Conservation (phyloP, 2,797 vertebrate species). For the Rhinophrynus dorsalis region DNA sequence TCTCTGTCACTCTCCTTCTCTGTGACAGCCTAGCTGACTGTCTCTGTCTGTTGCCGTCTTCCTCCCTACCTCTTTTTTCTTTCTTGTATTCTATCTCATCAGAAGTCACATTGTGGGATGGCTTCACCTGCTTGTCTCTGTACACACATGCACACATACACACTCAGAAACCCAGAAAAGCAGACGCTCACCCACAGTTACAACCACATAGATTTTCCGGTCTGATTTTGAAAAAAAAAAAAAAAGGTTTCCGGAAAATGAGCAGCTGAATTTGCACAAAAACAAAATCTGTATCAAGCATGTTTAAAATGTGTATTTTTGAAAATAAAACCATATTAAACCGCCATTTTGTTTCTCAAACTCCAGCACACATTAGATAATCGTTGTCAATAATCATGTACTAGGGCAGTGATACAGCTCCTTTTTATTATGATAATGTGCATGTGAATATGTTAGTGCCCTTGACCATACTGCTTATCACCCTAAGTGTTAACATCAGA, state of each 20-base stretch:
- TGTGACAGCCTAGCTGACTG: too few relatives aligned
- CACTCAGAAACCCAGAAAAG: neutral
- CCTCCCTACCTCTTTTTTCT: neutral
- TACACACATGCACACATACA: neutral
- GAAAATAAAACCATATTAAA: too few relatives aligned
- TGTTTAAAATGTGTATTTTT: neutral
- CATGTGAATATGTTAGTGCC: too few relatives aligned
- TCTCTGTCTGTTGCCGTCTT: too few relatives aligned
- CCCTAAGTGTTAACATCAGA: too few relatives aligned
- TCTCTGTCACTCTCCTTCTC: neutral
- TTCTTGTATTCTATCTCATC: neutral
- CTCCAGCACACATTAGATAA: too few relatives aligned
- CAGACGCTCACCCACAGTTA: neutral
- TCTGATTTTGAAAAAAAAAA: neutral
- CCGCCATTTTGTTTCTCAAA: too few relatives aligned
- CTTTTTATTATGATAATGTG: too few relatives aligned
- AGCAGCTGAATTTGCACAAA: neutral
- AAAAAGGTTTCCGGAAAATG: neutral
- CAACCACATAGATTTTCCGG: constrained; percentile 42
- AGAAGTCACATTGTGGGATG: neutral
- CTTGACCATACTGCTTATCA: too few relatives aligned
- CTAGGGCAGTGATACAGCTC: too few relatives aligned
- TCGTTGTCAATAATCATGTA: too few relatives aligned
- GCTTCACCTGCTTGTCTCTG: neutral
- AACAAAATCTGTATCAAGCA: neutral